A percentile compares a stretch with the other conserved stretches of the same genome.
Conservation (phyloP, 2,797 vertebrate genomes). For the Eidolon dupreanum region DNA sequence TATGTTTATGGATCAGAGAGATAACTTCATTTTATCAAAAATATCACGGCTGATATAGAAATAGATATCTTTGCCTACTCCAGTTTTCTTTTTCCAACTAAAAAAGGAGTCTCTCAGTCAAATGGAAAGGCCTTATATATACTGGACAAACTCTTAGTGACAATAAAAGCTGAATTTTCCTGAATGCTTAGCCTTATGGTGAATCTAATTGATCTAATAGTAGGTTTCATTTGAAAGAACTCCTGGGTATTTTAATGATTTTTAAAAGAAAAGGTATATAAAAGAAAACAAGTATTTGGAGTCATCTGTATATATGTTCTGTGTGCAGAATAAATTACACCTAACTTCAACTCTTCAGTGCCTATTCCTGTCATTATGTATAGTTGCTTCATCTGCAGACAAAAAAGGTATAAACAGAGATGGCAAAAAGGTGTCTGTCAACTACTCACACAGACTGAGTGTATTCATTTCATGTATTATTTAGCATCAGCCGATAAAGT, state of each 20-base stretch:
- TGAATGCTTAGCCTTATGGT: neutral
- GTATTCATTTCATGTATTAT: conserved; percentile 1
- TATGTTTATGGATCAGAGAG: neutral
- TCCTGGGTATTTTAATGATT: neutral
- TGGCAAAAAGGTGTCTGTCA: neutral
- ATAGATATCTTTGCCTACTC: neutral
- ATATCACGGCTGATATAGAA: neutral
- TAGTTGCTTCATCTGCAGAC: neutral
- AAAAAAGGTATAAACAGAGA: neutral
- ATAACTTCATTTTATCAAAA: neutral
- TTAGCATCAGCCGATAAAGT: conserved; percentile 9
- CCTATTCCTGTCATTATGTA: neutral
- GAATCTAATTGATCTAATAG: neutral
- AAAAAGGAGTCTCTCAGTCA: neutral
- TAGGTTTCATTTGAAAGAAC: neutral
- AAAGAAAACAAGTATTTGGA: neutral
- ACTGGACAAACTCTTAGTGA: neutral
- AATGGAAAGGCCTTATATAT: neutral
- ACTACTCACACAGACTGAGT: neutral
- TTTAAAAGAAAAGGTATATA: neutral
- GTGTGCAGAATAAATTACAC: neutral
- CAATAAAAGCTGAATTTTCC: neutral
- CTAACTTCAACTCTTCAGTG: neutral
- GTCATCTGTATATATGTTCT: neutral
- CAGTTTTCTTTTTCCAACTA: neutral